Evolutionary conservation across 2,888 invertebrate genomes (phyloP), one percentile per base, ranked within the genome.

Genomic region (Archips crataeganus): DNA sequence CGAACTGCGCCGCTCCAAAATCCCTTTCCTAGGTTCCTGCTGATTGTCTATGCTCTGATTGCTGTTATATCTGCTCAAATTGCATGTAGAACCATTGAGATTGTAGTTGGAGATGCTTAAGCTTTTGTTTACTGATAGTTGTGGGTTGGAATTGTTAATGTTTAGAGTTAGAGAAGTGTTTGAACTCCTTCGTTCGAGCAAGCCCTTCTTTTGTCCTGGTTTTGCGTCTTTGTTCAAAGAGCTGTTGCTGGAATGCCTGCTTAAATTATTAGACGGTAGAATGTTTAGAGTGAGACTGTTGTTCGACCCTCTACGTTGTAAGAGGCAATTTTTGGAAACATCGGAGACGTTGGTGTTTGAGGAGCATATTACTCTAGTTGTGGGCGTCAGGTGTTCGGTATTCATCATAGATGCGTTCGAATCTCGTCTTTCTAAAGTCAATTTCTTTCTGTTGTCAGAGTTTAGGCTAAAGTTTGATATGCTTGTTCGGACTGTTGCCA

Each of bases 121-220:
- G 0, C 90, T 92, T 73, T 91, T 82, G 70, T 93, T 95, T 0
- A 88, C 89, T 0, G 96, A 95, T 39, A 95, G 78, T 72, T 94
- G 94, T 0, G 94, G 91, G 72, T 93, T 94, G 0, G 93, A 92
- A 36, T 84, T 92, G 73, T 93, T 94, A 9, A 95, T 94, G 74
- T 97, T 98, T 34, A 99, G 96, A 0, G 98, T 98, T 2, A 99
- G 92, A 71, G 98, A 98, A 0, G 98, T 98, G 85, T 98, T 98
- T 1, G 98, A 98, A 67, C 98, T 98, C 70, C 99, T 95, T 39
- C 99, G 95, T 85, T 98, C 98, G 5, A 98, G 90, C 1, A 98
- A 90, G 9, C 98, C 97, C 81, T 97, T 97, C 59, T 95, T 95
- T 61, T 91, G 95, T 0, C 87, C 87, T 0, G 85, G 79, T 80